Evolutionary conservation across 2,888 invertebrate genomes (phyloP).

Genomic region (Troides aeacus): DNA sequence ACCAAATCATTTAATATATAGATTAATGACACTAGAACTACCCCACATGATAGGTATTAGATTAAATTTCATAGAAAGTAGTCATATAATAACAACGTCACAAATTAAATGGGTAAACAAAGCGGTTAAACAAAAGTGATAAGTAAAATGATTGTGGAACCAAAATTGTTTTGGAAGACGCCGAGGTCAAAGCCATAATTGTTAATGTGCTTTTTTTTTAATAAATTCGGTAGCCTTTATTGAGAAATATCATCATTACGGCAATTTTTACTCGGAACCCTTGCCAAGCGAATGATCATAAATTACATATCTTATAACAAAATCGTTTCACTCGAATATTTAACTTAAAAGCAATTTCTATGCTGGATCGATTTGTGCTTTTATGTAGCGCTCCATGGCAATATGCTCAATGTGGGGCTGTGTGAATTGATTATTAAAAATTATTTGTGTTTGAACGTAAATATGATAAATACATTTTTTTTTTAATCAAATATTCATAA

Average conservation of each 20-base stretch:
- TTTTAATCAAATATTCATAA: not conserved
- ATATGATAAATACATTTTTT: conserved; percentile 58
- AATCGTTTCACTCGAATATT: conserved; percentile 55
- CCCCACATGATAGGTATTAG: no score
- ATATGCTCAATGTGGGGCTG: conserved; percentile 50
- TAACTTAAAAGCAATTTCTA: conserved; percentile 59
- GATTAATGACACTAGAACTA: no score
- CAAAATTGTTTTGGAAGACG: not conserved
- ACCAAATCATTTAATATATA: no score
- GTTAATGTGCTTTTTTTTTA: conserved; percentile 13
- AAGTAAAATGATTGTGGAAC: not conserved
- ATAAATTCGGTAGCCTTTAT: conserved; percentile 46
- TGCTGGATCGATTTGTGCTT: conserved; percentile 54
- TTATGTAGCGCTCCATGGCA: conserved; percentile 50
- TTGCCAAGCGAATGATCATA: conserved; percentile 46
- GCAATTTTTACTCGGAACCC: conserved; percentile 55
- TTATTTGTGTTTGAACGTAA: conserved; percentile 56
- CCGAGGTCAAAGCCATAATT: conserved; percentile 3
- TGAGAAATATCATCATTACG: conserved; percentile 52
- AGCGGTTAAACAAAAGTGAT: not conserved
- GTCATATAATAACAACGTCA: not conserved
- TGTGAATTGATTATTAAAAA: conserved; percentile 54
- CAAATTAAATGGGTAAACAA: not conserved
- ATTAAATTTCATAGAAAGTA: no score
- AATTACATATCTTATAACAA: conserved; percentile 50